phyloP scores from a whole-genome alignment of 2,888 invertebrate species.

The Hypselothyrea guttata region DNA sequence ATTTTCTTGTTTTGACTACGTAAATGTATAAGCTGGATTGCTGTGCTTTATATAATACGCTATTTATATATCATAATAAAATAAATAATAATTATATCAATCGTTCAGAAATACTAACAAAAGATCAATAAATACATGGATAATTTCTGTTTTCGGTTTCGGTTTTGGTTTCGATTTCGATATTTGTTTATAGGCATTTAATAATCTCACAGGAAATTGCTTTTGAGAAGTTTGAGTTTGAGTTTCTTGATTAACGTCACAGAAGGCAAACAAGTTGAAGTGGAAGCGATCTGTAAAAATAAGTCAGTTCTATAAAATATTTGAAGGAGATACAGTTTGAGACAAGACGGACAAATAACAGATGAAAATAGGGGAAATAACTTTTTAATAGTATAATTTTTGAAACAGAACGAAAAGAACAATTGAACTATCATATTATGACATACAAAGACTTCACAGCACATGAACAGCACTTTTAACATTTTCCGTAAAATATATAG shows the following conservation, averaged over 20 bases:
- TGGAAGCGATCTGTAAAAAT: constrained; percentile 61
- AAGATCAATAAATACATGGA: constrained; percentile 79
- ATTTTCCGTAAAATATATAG: too few relatives aligned
- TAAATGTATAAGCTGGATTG: constrained; percentile 79
- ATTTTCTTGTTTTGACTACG: constrained; percentile 70
- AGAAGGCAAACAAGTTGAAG: constrained; percentile 46
- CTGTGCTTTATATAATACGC: constrained; percentile 77
- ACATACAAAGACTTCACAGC: too few relatives aligned
- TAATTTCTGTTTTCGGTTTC: constrained; percentile 34
- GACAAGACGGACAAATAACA: constrained; percentile 6
- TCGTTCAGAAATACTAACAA: constrained; percentile 74
- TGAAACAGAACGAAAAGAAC: too few relatives aligned
- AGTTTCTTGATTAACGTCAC: constrained; percentile 48
- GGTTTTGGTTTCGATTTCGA: constrained; percentile 21
- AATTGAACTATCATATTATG: too few relatives aligned
- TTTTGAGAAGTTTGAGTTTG: constrained; percentile 35
- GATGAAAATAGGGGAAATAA: too few relatives aligned
- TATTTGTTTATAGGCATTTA: constrained; percentile 32
- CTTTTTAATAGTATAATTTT: too few relatives aligned
- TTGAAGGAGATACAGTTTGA: background rate
- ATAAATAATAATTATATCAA: constrained; percentile 61
- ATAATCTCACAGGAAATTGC: constrained; percentile 70
- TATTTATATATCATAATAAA: constrained; percentile 68
- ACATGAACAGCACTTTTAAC: too few relatives aligned
- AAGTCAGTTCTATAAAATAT: constrained; percentile 15